Evolutionary conservation across 2,888 invertebrate genomes (phyloP).

Genomic region (Andrena bicolor): DNA sequence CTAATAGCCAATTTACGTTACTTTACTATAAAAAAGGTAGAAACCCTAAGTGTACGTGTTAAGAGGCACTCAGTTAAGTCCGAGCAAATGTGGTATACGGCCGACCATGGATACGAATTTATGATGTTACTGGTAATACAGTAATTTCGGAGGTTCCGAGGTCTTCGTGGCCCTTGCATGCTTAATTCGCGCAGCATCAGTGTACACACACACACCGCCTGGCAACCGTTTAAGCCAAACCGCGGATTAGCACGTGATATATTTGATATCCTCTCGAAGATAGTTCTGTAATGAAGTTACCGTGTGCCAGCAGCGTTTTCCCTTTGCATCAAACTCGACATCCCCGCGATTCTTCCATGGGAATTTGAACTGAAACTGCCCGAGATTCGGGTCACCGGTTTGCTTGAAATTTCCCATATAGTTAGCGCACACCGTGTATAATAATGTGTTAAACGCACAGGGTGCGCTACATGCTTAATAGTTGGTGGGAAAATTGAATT

Average conservation of each 20-base stretch:
- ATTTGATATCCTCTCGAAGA: background rate
- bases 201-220: background rate
- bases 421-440: background rate
- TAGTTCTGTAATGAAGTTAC: conserved; percentile 6
- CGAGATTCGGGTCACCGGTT: no score
- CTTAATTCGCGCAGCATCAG: background rate
- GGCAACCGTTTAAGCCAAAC: background rate
- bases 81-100: background rate
- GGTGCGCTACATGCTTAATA: no score
- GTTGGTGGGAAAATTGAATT: no score
- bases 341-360: background rate
- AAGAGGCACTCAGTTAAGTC: no score
- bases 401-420: no score
- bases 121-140: background rate
- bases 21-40: no score
- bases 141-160: background rate
- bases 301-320: background rate
- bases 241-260: background rate
- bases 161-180: background rate
- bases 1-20: no score
- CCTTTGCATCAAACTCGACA: background rate
- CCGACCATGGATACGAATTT: background rate
- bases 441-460: background rate
- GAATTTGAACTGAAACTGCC: background rate
- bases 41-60: no score